Base-by-base conservation (phyloP, 1,140 invertebrate species). In the Drosophila orena region DNA sequence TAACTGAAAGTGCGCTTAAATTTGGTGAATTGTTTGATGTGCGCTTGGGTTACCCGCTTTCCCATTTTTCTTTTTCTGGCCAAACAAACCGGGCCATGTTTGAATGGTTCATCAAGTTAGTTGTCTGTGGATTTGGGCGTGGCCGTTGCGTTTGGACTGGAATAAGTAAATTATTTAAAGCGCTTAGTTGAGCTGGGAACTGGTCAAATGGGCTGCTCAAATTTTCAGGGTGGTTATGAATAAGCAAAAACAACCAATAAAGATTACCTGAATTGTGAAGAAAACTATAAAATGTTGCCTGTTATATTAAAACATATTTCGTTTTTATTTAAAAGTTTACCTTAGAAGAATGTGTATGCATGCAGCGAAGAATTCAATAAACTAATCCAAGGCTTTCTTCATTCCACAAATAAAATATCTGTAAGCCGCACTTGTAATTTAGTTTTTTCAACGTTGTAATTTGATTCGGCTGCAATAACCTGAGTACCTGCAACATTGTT, bases 101-200 rank as follows among this genome's bases (percentile, higher is more conserved):
- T 72, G 54, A 60, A 83, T 79, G 83, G 65, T 83, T 86, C 83
- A 89, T 86, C 83, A 89, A 76, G 83, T 61, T 76, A 64, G 85
- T 66, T 77, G 65, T 79, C 43, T 71, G 49, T 47, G 56, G 34
- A 60, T n/a, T 30, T 34, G 49, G 47, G 54, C 60, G 46, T 61
- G 68, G 72, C 17, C 38, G 24, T 35, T 58, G 54, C 8, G 44
- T 22, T 37, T 58, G 22, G 24, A 34, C 27, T 47, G 61, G 57
- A 47, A 71, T 57, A 70, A 40, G 49, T 70, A 71, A 71, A 71
- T 71, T 57, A 71, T 71, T 70, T 69, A 70, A 22, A 37, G 64
- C 24, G 42, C 43, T 56, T 38, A 55, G 35, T 27, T 69, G 50
- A 14, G 24, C 43, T 24, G 14, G 24, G 35, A 47, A 40, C n/a